Evolutionary conservation across 1,140 invertebrate species (phyloP).

Genomic region (Tribolium castaneum): DNA sequence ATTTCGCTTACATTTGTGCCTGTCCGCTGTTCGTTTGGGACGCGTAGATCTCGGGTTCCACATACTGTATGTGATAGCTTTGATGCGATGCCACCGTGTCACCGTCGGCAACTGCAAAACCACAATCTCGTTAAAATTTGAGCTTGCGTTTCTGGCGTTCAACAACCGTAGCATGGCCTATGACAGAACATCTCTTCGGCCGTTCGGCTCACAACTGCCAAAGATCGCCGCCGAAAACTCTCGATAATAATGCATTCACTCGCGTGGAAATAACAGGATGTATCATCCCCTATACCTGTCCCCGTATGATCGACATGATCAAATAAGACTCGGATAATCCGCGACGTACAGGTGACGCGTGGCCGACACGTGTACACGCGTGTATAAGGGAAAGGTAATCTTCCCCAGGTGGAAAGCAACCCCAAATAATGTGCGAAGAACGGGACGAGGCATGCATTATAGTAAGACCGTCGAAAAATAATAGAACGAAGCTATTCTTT

Average conservation of each 20-base stretch:
- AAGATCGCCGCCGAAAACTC: not conserved
- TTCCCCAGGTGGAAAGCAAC: not conserved
- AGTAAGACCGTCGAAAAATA: not conserved
- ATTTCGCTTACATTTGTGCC: conserved; percentile 72
- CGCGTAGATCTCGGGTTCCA: conserved; percentile 73
- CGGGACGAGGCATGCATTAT: conserved; percentile 4
- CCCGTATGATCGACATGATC: conserved; percentile 5
- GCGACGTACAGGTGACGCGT: conserved; percentile 53
- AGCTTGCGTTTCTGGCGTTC: not conserved
- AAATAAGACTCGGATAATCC: conserved; percentile 54
- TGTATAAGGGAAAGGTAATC: conserved; percentile 7
- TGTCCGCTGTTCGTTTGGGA: conserved; percentile 64
- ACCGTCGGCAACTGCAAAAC: conserved; percentile 65
- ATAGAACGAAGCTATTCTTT: no score
- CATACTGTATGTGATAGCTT: conserved; percentile 76
- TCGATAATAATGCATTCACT: not conserved
- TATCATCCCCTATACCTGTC: conserved; percentile 28
- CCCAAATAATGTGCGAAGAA: not conserved
- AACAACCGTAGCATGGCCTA: not conserved
- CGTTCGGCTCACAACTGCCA: not conserved
- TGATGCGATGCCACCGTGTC: conserved; percentile 66
- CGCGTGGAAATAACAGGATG: conserved; percentile 21
- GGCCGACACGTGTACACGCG: conserved; percentile 50
- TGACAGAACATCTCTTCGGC: conserved; percentile 6
- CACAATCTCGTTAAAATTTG: not conserved